Conservation (phyloP, 2,888 invertebrate genomes). For the Agrilus cyanescens region DNA sequence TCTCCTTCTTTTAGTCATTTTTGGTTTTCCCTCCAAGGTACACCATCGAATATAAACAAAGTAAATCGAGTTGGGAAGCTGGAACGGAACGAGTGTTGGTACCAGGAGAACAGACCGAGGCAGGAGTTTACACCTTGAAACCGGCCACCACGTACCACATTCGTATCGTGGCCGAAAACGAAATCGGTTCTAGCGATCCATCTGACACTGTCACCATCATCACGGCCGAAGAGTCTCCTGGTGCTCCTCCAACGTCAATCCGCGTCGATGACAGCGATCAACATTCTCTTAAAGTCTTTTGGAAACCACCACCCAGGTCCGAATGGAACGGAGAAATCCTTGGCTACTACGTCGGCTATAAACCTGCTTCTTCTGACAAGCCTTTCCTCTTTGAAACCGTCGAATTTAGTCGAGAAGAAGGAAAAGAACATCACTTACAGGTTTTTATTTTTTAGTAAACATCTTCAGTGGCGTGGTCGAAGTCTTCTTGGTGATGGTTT, state of each 20-base stretch:
- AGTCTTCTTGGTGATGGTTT: too few species aligned
- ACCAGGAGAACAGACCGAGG: constrained; percentile 81
- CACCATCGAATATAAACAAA: constrained; percentile 83
- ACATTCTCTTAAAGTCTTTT: constrained; percentile 73
- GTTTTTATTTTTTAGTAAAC: constrained; percentile 16
- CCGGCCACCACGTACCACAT: constrained; percentile 90
- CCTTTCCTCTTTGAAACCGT: constrained; percentile 86
- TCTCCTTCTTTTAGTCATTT: background rate
- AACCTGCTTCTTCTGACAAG: constrained; percentile 71
- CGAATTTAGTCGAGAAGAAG: constrained; percentile 82
- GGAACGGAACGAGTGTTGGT: constrained; percentile 81
- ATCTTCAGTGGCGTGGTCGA: too few species aligned
- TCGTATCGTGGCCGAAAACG: constrained; percentile 86
- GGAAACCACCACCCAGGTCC: constrained; percentile 81
- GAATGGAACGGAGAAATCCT: constrained; percentile 89
- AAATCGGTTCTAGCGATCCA: constrained; percentile 83
- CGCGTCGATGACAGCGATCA: constrained; percentile 81
- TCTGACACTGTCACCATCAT: constrained; percentile 90
- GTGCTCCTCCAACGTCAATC: constrained; percentile 72
- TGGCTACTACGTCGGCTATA: constrained; percentile 85
- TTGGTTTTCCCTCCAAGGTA: constrained; percentile 35
- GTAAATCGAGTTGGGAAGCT: constrained; percentile 68
- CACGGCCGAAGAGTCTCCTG: constrained; percentile 80
- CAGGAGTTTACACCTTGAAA: constrained; percentile 76
- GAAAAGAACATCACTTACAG: constrained; percentile 75